Evolutionary conservation across 2,113 vertebrate species (phyloP), one percentile per base, ranked within the genome.

Genomic region (Scartelaos histophorus): DNA sequence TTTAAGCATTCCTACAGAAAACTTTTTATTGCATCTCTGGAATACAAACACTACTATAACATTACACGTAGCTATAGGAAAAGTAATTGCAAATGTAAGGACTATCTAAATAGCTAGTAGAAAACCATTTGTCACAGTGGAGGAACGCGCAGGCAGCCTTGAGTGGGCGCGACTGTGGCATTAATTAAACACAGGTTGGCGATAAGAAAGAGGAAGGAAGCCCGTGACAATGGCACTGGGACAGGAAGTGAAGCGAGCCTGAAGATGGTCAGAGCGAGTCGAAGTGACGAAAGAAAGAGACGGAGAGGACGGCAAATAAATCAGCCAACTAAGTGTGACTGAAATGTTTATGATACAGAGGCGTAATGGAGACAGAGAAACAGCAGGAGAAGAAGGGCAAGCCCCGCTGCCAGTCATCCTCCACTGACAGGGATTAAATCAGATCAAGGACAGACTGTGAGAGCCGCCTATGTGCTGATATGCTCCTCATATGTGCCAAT

Each of bases 261-360:
- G 49, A 70, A 80, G 71, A 75, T 58, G 67, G 71, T 82, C 70
- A 57, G 70, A 84, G 76, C 21, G 9, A 83, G 74, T 74, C 11
- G 69, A 60, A 70, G 78, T 84, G 88, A 87, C 83, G 73, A 82
- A 67, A 54, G 70, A 51, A 6, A 17, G 80, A 85, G 89, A 88
- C 67, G 74, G 80, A 76, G 81, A 72, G 54, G 74, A 70, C 25
- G 29, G 73, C 76, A 79, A 90, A 91, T 89, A 88, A 90, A 91
- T 90, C 90, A 89, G 74, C 65, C 80, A 67, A 68, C 73, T 82
- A 79, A 87, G 78, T 82, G 79, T 86, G 87, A 89, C 83, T 85
- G 83, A 92, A 89, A 87, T 90, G 85, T 88, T 86, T 87, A 88
- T 66, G n/a, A 80, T 80, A 73, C 11, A 53, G 9, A 66, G 6